Evolutionary conservation across 1,140 invertebrate species (phyloP), one percentile per base, ranked within the genome.

Genomic region (Lucilia cuprina): DNA sequence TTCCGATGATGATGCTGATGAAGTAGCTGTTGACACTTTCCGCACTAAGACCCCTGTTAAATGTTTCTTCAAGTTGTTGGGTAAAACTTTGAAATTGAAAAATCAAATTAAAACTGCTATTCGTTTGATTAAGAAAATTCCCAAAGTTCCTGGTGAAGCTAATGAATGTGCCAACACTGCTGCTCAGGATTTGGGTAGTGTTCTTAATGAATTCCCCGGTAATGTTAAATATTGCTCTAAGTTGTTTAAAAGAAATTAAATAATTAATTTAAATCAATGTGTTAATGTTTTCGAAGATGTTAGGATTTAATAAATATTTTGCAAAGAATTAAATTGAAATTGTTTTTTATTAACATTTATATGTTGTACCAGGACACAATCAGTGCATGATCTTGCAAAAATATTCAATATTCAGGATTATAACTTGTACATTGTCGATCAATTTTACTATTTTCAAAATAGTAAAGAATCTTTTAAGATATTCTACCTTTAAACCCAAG

Each of bases 171-270:
- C 88, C 0, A 55, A 14, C 77, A 25, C 84, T 21, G 83, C 87
- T 4, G 85, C 85, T 13, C 85, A 0, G 74, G 84, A 74, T 7
- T 78, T 89, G 41, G 83, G 49, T 74, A 77, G 19, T 78, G 88
- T 87, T 82, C 89, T 88, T 82, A 88, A 86, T 12, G 83, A 84
- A 83, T 89, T 89, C 82, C 87, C 87, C n/a, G 13, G 83, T 47
- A 87, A 87, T 80, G 82, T 89, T 3, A 25, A 78, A 60, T 0
- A 13, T 49, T 89, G 88, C 83, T 89, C 88, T 49, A 75, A 89
- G 83, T 84, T 89, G 47, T 87, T 87, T 74, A 85, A 74, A 77
- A 77, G 47, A 21, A 41, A 41, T 41, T 41, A 5, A 41, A 5
- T 8, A 10, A 41, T 8, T 8, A 41, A 41, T 0, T 2, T 2